A percentile compares a stretch with the other conserved stretches of the same genome.
Evolutionary conservation across 2,113 vertebrate genomes (phyloP).

Genomic region (Climacteris rufus): DNA sequence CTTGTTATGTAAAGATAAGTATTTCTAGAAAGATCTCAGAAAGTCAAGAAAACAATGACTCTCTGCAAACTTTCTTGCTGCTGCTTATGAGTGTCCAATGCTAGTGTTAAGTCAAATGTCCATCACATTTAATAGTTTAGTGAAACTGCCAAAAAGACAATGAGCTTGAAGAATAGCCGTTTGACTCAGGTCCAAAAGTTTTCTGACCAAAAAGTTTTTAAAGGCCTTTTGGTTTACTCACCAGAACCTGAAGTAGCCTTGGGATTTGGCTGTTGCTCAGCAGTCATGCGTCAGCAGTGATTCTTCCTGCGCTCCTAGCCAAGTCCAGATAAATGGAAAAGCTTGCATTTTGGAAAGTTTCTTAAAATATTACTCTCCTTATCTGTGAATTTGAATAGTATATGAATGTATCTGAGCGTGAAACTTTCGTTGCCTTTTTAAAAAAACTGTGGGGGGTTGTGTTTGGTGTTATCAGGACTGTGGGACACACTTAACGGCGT

Average conservation of each 20-base stretch:
- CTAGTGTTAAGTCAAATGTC: not conserved
- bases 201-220: conserved; percentile 1
- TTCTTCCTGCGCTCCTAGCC: not conserved
- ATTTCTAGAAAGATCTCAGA: not conserved
- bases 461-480: not conserved
- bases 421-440: not conserved
- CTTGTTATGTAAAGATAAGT: not conserved
- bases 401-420: not conserved
- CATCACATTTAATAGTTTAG: not conserved
- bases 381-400: not conserved
- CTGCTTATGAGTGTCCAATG: not conserved
- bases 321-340: not conserved
- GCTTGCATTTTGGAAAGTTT: not conserved
- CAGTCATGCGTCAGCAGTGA: not conserved
- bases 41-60: not conserved
- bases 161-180: not conserved
- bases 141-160: not conserved
- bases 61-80: not conserved
- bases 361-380: not conserved
- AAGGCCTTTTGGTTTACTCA: conserved; percentile 14
- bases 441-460: not conserved
- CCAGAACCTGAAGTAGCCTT: conserved; percentile 26
- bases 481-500: not conserved
- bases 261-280: not conserved
- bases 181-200: not conserved